Conservation (phyloP, 2,888 invertebrate genomes). For the Euzetes globulus region DNA sequence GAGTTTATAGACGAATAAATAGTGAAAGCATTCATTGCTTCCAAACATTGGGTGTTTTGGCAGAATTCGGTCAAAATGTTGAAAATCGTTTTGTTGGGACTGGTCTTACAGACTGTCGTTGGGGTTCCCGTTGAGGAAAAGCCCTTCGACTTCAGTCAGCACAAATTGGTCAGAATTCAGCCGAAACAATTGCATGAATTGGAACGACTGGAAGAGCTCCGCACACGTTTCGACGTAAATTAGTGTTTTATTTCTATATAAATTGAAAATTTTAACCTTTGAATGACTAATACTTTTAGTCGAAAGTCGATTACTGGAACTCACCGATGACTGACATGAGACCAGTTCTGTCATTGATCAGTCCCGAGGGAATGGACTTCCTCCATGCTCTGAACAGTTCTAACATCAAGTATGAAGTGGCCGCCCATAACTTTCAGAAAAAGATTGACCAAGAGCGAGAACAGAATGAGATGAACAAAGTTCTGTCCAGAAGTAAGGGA, state of each 20-base stretch:
- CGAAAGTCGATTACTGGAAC: constrained; percentile 32
- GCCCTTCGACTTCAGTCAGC: constrained; percentile 5
- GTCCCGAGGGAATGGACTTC: constrained; percentile 17
- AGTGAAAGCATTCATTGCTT: neutral
- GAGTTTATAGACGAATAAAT: no score
- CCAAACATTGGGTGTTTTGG: neutral
- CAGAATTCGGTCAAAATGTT: neutral
- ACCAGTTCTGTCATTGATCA: constrained; percentile 29
- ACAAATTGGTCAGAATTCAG: constrained; percentile 16
- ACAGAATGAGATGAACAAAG: neutral
- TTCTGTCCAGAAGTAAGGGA: neutral
- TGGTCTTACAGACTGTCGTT: neutral
- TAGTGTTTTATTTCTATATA: no score
- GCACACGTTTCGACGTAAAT: constrained; percentile 17
- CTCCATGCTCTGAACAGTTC: constrained; percentile 16
- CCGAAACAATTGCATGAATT: neutral
- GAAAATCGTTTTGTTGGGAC: neutral
- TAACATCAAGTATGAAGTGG: constrained; percentile 17
- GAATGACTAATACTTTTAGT: neutral
- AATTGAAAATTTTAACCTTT: no score
- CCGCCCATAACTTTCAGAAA: neutral
- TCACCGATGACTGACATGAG: constrained; percentile 15
- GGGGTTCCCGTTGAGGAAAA: neutral
- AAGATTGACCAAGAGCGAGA: constrained; percentile 11
- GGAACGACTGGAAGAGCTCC: neutral